Percentiles rank a stretch among this genome's conserved stretches.
Conservation (phyloP, 2,888 invertebrate species). For the Pantelozetes paolii region DNA sequence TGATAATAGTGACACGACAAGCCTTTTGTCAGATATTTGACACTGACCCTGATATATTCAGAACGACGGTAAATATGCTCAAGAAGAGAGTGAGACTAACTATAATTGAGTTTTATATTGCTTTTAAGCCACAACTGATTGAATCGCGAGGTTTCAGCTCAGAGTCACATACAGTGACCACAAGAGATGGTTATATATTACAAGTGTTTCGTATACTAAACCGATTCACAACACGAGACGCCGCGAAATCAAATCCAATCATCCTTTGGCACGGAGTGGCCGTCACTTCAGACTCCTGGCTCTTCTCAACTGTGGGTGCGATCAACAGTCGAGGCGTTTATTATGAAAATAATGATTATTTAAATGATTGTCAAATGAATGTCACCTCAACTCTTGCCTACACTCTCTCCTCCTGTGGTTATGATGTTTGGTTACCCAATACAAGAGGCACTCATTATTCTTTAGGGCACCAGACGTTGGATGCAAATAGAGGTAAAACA, state of each 20-base stretch:
- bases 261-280: constrained; percentile 36
- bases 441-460: constrained; percentile 34
- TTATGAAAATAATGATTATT: not conserved
- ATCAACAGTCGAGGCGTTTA: constrained; percentile 1
- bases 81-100: not conserved
- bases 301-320: constrained; percentile 15
- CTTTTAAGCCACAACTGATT: constrained; percentile 35
- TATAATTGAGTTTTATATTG: not conserved
- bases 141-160: constrained; percentile 35
- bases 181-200: constrained; percentile 35
- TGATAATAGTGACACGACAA: no score
- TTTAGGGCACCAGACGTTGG: not conserved
- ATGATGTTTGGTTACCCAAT: constrained; percentile 41
- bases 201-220: constrained; percentile 37
- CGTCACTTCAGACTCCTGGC: constrained; percentile 36
- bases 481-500: not conserved
- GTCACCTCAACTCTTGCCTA: constrained; percentile 15
- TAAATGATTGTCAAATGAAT: constrained; percentile 26
- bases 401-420: constrained; percentile 39
- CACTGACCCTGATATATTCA: constrained; percentile 8
- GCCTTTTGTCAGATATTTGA: constrained; percentile 3
- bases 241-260: not conserved
- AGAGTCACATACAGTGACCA: constrained; percentile 33
- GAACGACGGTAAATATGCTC: not conserved
- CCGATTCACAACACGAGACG: not conserved